Evolutionary conservation across 2,797 vertebrate genomes (phyloP).

Genomic region (Trichosurus vulpecula): DNA sequence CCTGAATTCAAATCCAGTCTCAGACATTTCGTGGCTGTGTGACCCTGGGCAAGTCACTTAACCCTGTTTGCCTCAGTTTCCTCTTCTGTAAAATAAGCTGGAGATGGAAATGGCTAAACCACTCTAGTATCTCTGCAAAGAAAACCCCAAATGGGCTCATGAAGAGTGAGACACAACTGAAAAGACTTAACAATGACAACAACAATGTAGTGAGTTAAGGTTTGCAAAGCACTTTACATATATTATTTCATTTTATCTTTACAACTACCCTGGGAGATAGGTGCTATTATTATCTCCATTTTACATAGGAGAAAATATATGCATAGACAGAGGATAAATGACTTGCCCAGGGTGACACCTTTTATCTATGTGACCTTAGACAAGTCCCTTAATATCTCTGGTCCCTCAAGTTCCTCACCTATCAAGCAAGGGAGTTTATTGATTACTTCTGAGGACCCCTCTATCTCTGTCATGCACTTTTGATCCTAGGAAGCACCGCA

Average conservation of each 20-base stretch:
- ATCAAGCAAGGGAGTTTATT: not conserved
- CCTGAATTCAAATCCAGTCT: not conserved
- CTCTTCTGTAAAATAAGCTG: not conserved
- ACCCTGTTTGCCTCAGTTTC: not conserved
- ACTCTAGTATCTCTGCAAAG: not conserved
- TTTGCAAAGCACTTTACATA: not conserved
- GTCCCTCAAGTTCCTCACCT: not conserved
- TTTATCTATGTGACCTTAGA: not conserved
- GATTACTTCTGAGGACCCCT: not conserved
- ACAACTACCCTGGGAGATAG: not conserved
- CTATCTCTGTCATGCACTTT: not conserved
- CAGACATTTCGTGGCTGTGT: not conserved
- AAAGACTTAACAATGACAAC: not conserved
- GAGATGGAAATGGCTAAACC: not conserved
- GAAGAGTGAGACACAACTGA: not conserved
- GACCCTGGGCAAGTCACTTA: not conserved
- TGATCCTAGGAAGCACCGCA: not conserved
- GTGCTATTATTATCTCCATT: not conserved
- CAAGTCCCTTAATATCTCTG: not conserved
- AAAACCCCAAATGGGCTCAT: not conserved
- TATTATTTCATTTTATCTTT: not conserved
- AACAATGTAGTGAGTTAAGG: not conserved
- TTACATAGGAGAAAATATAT: not conserved
- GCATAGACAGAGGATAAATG: not conserved
- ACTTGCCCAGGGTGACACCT: not conserved